Evolutionary conservation across 1,140 invertebrate genomes (phyloP).

Genomic region (Saxidomus purpurata): DNA sequence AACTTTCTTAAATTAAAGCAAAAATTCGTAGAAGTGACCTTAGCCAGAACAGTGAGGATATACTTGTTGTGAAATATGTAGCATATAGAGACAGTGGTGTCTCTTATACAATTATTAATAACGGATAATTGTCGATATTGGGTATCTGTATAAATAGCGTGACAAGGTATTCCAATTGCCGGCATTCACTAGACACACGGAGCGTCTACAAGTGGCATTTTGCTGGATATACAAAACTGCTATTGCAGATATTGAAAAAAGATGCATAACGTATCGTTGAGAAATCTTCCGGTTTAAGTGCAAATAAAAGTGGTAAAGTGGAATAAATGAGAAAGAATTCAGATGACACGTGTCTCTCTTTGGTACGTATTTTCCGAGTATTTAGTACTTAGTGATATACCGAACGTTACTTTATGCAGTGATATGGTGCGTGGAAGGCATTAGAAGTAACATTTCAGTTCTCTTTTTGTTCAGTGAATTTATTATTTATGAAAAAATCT

Average conservation of each 20-base stretch:
- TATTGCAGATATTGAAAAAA: not conserved
- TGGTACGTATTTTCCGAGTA: not conserved
- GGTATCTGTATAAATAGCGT: not conserved
- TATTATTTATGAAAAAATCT: too few species aligned
- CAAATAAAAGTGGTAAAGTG: not conserved
- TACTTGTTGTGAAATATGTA: too few species aligned
- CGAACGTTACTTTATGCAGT: too few species aligned
- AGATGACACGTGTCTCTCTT: not conserved
- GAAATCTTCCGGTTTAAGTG: not conserved
- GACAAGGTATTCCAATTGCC: not conserved
- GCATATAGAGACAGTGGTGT: not conserved
- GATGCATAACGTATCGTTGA: not conserved
- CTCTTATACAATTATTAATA: not conserved
- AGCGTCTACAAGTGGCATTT: not conserved
- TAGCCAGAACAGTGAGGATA: too few species aligned
- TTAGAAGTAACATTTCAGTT: too few species aligned
- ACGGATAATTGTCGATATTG: conserved; percentile 19
- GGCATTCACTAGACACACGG: not conserved
- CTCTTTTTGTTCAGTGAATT: too few species aligned
- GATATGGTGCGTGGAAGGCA: too few species aligned
- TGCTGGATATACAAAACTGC: not conserved
- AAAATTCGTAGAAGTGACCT: too few species aligned
- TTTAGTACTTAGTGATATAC: too few species aligned
- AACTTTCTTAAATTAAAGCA: too few species aligned
- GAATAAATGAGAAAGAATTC: not conserved